phyloP scores from a whole-genome alignment of 35 echinoderm and acorn worm species.

The Holothuria glaberrima region DNA sequence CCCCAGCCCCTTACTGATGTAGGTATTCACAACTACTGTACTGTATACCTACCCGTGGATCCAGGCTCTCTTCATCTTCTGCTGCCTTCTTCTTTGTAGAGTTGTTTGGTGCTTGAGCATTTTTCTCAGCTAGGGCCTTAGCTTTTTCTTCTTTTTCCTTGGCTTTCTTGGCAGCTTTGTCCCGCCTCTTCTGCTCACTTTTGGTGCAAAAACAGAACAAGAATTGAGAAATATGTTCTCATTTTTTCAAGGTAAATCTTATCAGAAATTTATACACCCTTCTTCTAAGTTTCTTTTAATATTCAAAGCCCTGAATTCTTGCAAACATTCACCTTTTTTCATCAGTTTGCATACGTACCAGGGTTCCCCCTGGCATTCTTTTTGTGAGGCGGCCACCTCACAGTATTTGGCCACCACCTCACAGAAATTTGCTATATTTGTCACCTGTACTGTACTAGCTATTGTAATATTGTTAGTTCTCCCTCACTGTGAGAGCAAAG shows the following conservation, averaged over 20 bases:
- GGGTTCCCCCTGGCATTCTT: too few species aligned
- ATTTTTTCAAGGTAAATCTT: background rate
- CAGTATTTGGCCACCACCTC: too few species aligned
- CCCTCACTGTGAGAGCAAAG: too few species aligned
- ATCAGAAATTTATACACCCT: background rate
- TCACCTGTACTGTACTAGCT: too few species aligned
- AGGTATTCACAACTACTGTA: too few species aligned
- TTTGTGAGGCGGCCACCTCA: too few species aligned
- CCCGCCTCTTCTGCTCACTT: slow-evolving; percentile 94
- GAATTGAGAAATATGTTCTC: background rate
- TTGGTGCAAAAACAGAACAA: background rate
- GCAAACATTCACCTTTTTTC: too few species aligned
- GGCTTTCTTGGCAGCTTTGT: slow-evolving; percentile 95
- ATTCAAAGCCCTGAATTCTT: background rate
- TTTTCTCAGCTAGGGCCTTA: slow-evolving; percentile 58
- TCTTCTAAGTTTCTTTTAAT: background rate
- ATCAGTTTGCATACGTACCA: too few species aligned
- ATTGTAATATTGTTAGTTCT: too few species aligned
- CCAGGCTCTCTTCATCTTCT: slow-evolving; percentile 89
- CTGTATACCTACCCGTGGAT: slow-evolving; percentile 73
- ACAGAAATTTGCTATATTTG: too few species aligned
- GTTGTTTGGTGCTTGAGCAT: slow-evolving; percentile 50
- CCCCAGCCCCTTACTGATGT: too few species aligned
- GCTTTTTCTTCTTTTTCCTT: slow-evolving; percentile 97
- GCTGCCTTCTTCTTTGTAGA: slow-evolving; percentile 52